Evolutionary conservation across 2,888 invertebrate genomes (phyloP).

Genomic region (Brenthis daphne): DNA sequence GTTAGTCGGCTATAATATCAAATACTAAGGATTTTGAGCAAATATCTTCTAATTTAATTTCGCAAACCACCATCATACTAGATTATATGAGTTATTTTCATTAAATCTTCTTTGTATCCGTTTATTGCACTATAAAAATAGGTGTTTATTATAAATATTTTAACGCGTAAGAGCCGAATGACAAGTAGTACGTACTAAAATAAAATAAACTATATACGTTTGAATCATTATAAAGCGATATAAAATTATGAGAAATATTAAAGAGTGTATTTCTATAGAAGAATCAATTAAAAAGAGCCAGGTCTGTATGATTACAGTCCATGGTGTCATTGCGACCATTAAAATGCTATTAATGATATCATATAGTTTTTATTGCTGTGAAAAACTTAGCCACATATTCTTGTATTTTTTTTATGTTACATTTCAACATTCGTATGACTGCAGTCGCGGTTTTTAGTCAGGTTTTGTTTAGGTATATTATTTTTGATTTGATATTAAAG

Average conservation of each 20-base stretch:
- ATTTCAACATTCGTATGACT: not conserved
- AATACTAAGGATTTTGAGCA: too few relatives aligned
- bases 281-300: slow-evolving; percentile 12
- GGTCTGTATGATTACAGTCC: slow-evolving; percentile 13
- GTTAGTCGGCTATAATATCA: too few relatives aligned
- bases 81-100: too few relatives aligned
- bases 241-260: slow-evolving; percentile 6
- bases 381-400: slow-evolving; percentile 13
- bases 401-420: not conserved
- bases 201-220: not conserved
- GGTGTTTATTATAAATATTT: too few relatives aligned
- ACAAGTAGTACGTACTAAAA: not conserved
- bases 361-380: slow-evolving; percentile 29
- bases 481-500: too few relatives aligned
- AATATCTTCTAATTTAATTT: too few relatives aligned
- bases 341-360: slow-evolving; percentile 28
- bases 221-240: slow-evolving; percentile 3
- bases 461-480: too few relatives aligned
- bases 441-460: too few relatives aligned
- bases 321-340: slow-evolving; percentile 25
- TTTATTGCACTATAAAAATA: too few relatives aligned
- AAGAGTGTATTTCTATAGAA: slow-evolving; percentile 2
- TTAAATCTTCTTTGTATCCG: too few relatives aligned
- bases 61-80: too few relatives aligned
- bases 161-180: too few relatives aligned